Percentiles rank a stretch among this genome's conserved stretches.
Conservation (phyloP, 2,888 invertebrate genomes). For the Eupsilia transversa region DNA sequence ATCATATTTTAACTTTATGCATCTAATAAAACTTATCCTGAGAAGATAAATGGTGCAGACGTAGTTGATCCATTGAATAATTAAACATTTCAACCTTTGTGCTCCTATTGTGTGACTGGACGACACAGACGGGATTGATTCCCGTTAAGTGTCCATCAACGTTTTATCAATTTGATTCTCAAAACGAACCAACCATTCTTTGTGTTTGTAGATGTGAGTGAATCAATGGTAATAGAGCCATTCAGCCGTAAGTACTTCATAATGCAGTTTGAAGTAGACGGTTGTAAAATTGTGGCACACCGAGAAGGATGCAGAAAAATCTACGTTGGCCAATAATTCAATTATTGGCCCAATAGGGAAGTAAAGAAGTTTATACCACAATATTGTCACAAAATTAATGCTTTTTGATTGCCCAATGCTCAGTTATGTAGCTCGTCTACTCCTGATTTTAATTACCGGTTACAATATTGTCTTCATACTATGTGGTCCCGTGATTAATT, state of each 20-base stretch:
- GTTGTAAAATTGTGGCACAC: not conserved
- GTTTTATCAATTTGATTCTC: not conserved
- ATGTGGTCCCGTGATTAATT: constrained; percentile 16
- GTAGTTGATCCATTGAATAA: constrained; percentile 15
- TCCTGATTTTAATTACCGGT: constrained; percentile 20
- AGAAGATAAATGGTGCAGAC: constrained; percentile 10
- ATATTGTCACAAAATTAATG: not conserved
- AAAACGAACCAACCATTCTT: not conserved
- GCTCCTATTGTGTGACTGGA: not conserved
- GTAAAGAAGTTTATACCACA: not conserved
- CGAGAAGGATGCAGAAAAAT: not conserved
- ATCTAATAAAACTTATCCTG: not conserved
- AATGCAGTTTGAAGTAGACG: not conserved
- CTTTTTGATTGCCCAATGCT: not conserved
- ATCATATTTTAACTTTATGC: too few species aligned
- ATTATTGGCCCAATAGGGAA: not conserved
- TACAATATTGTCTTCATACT: constrained; percentile 23
- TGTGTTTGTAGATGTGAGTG: not conserved
- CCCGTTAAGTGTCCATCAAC: not conserved
- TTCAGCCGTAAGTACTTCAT: too few species aligned
- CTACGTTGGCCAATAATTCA: not conserved
- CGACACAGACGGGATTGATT: not conserved
- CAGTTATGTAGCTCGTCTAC: constrained; percentile 22
- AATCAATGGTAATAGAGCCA: not conserved
- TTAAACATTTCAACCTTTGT: constrained; percentile 21